Evolutionary conservation across 1,140 invertebrate species (phyloP).

Genomic region (Cydia splendana): DNA sequence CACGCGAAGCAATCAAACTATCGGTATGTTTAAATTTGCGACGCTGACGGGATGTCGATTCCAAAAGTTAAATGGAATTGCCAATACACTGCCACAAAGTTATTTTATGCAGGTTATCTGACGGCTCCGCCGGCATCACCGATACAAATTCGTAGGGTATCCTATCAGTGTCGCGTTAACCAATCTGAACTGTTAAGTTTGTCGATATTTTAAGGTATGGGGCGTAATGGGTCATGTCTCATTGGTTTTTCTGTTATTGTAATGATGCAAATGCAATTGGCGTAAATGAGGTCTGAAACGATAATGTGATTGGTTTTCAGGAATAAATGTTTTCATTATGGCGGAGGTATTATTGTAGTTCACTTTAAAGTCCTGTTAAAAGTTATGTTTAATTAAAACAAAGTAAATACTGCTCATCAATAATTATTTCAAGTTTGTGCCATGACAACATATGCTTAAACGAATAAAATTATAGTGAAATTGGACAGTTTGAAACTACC

Average conservation of each 20-base stretch:
- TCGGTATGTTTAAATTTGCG: conserved; percentile 31
- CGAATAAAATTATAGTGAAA: too few species aligned
- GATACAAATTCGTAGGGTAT: not conserved
- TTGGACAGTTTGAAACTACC: too few species aligned
- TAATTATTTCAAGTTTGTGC: too few species aligned
- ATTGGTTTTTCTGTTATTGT: conserved; percentile 28
- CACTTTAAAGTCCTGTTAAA: not conserved
- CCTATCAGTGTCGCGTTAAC: not conserved
- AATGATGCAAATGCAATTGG: conserved; percentile 28
- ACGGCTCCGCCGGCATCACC: not conserved
- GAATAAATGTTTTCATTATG: conserved; percentile 4
- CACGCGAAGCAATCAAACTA: conserved; percentile 28
- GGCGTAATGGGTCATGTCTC: conserved; percentile 17
- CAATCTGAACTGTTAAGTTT: not conserved
- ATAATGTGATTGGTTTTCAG: conserved; percentile 25
- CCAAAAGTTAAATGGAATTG: conserved; percentile 32
- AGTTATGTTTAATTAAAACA: not conserved
- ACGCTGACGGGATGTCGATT: not conserved
- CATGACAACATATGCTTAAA: too few species aligned
- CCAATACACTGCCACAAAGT: conserved; percentile 31
- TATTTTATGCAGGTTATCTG: conserved; percentile 15
- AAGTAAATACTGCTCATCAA: not conserved
- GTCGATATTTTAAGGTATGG: conserved; percentile 25
- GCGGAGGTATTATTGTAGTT: not conserved
- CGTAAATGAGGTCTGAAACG: conserved; percentile 24